These are phyloP conservation scores for Blastobasis lacticolella DNA, from an alignment of 2,888 invertebrate genomes.

Conservation along the genomic window DNA sequence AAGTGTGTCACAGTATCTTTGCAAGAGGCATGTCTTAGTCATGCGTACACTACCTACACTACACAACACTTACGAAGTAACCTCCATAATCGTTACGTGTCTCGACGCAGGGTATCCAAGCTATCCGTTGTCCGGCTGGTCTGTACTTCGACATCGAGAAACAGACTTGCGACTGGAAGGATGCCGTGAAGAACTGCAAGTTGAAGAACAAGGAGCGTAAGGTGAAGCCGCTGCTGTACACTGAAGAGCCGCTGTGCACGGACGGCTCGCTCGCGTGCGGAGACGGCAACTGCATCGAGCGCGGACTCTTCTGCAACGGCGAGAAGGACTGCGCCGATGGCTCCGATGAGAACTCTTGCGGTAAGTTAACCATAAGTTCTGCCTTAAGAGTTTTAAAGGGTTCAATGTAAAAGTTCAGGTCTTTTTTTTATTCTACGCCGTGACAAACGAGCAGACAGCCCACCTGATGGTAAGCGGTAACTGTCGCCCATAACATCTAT, in stretches of 20 bases:
- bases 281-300: constrained; percentile 88
- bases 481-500: too few relatives aligned
- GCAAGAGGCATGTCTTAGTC: not conserved
- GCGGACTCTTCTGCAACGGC: constrained; percentile 94
- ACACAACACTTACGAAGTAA: not conserved
- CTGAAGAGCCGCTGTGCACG: constrained; percentile 91
- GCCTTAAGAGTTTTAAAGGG: too few relatives aligned
- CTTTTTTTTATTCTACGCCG: too few relatives aligned
- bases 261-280: constrained; percentile 92
- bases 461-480: too few relatives aligned
- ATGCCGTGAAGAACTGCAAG: constrained; percentile 94
- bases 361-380: constrained; percentile 71
- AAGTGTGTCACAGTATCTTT: too few relatives aligned
- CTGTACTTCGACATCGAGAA: constrained; percentile 95
- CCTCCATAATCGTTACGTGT: constrained; percentile 15
- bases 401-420: too few relatives aligned
- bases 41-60: not conserved
- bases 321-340: constrained; percentile 92
- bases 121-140: constrained; percentile 93
- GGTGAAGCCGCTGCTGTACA: constrained; percentile 88
- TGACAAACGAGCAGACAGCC: too few relatives aligned
- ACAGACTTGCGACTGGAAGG: constrained; percentile 96
- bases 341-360: constrained; percentile 92
- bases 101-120: constrained; percentile 85
- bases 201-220: constrained; percentile 91